Percentiles rank a stretch among this genome's conserved stretches.
phyloP scores from a whole-genome alignment of 2,888 invertebrate genomes.

The Drosophila tripunctata region DNA sequence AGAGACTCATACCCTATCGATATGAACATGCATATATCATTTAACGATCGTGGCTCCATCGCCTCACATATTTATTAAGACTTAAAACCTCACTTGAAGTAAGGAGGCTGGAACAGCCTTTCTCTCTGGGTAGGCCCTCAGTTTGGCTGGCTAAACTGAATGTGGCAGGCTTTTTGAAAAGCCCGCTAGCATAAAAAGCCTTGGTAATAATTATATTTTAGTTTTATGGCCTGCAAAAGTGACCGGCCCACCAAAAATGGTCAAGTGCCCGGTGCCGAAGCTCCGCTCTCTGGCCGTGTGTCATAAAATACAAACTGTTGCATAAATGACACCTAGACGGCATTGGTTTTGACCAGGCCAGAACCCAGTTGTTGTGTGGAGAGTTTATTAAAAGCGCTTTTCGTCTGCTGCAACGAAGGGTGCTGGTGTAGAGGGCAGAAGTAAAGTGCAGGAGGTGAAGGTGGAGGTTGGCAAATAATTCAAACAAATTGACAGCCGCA shows the following conservation, averaged over 20 bases:
- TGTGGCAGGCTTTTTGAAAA: slow-evolving; percentile 22
- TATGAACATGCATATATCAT: slow-evolving; percentile 16
- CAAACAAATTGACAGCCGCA: slow-evolving; percentile 79
- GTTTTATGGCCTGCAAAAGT: slow-evolving; percentile 75
- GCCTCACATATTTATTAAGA: slow-evolving; percentile 68
- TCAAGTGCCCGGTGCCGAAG: slow-evolving; percentile 27
- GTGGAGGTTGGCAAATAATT: slow-evolving; percentile 66
- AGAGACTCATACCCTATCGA: slow-evolving; percentile 12
- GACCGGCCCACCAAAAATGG: slow-evolving; percentile 70
- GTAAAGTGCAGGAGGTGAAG: background rate
- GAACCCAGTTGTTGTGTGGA: slow-evolving; percentile 20
- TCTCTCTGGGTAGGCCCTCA: background rate
- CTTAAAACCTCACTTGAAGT: slow-evolving; percentile 54
- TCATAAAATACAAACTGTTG: slow-evolving; percentile 77
- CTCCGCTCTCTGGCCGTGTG: slow-evolving; percentile 27
- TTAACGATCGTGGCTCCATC: slow-evolving; percentile 57
- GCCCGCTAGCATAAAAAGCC: slow-evolving; percentile 37
- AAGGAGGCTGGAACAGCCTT: slow-evolving; percentile 6
- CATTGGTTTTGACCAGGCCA: background rate
- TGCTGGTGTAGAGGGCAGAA: background rate
- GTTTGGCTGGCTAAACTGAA: slow-evolving; percentile 1
- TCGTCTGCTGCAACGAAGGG: slow-evolving; percentile 16
- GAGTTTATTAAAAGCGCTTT: slow-evolving; percentile 73
- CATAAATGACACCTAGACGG: slow-evolving; percentile 77
- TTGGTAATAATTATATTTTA: slow-evolving; percentile 73